A percentile compares a stretch with the other conserved stretches of the same genome.
Evolutionary conservation across 2,113 vertebrate species (phyloP).

Genomic region (Oryzias celebensis): DNA sequence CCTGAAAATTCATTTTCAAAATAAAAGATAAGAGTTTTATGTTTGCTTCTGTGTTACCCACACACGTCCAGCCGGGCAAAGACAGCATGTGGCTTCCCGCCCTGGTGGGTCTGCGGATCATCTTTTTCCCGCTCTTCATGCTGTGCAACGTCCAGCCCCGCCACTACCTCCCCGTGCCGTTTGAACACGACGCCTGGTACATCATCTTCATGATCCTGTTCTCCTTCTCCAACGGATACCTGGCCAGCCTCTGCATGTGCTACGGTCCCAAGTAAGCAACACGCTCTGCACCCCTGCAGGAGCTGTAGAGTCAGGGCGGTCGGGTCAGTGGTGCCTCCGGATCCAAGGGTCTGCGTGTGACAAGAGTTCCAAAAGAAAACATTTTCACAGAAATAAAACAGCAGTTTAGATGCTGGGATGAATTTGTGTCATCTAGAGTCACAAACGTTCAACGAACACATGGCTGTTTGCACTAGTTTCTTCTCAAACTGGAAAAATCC

Average conservation of each 20-base stretch:
- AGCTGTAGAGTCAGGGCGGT: background rate
- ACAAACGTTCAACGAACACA: no score
- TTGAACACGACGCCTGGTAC: slow-evolving; percentile 89
- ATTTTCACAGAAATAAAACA: no score
- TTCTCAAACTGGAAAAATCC: no score
- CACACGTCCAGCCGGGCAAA: slow-evolving; percentile 84
- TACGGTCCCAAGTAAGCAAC: slow-evolving; percentile 92
- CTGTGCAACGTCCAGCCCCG: slow-evolving; percentile 88
- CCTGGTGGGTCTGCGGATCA: slow-evolving; percentile 80
- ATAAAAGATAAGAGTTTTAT: no score
- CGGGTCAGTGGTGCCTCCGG: no score
- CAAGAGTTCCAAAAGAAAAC: no score
- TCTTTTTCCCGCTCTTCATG: slow-evolving; percentile 93
- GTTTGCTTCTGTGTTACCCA: background rate
- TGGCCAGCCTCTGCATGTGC: slow-evolving; percentile 99
- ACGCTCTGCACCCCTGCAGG: background rate
- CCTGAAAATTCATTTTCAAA: no score
- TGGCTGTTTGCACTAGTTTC: no score
- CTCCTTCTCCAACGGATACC: slow-evolving; percentile 93
- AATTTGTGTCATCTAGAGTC: no score
- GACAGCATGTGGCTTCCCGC: slow-evolving; percentile 85
- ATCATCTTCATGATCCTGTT: slow-evolving; percentile 93
- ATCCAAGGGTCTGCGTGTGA: no score
- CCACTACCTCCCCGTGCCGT: slow-evolving; percentile 67
- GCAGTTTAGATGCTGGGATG: no score